These are phyloP conservation scores for Tapera naevia DNA, from an alignment of 2,797 vertebrate species.

Conservation along the genomic window DNA sequence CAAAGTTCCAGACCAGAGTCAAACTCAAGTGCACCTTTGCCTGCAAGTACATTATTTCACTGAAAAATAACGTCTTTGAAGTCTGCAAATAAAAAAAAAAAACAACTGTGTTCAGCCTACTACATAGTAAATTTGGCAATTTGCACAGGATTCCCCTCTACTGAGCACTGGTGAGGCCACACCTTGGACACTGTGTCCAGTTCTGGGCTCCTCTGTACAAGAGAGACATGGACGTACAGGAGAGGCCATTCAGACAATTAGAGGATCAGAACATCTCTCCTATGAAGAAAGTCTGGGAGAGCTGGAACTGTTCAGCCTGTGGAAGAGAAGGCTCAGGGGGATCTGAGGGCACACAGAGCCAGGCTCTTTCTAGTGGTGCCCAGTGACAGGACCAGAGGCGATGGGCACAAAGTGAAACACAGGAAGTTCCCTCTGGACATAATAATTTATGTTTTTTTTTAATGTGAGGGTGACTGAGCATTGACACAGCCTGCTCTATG, in stretches of 20 bases:
- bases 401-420: too few relatives aligned
- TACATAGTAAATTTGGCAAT: neutral
- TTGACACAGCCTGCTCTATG: neutral
- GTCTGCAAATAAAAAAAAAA: neutral
- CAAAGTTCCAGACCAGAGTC: neutral
- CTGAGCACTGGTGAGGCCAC: neutral
- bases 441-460: too few relatives aligned
- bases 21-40: neutral
- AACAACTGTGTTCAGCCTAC: neutral
- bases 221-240: neutral
- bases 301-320: neutral
- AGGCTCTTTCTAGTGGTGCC: neutral
- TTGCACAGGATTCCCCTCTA: neutral
- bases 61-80: neutral
- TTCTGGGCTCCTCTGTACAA: neutral
- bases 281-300: neutral
- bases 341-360: rapidly evolving
- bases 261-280: neutral
- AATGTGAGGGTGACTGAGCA: neutral
- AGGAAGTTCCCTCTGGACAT: too few relatives aligned
- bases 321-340: neutral
- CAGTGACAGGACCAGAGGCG: neutral
- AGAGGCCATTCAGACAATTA: neutral
- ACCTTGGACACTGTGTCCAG: neutral
- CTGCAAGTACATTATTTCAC: neutral